Percentiles rank a stretch among this genome's conserved stretches.
Conservation (phyloP, 2,113 vertebrate species). For the Struthidea cinerea region DNA sequence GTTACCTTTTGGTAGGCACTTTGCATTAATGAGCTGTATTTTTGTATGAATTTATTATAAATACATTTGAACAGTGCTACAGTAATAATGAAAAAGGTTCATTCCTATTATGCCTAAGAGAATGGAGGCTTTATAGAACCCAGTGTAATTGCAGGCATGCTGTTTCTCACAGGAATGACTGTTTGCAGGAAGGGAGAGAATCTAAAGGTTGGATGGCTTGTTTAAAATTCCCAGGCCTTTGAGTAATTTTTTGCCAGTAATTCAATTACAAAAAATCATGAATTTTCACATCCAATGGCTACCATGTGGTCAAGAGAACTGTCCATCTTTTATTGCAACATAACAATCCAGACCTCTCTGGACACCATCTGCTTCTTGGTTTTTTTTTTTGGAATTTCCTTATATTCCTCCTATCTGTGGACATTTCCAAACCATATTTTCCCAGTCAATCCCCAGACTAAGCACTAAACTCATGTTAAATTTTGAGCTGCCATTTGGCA, state of each 20-base stretch:
- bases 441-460: background rate
- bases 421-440: constrained; percentile 3
- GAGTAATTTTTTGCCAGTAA: background rate
- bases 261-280: background rate
- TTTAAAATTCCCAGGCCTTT: background rate
- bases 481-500: background rate
- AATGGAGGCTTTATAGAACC: background rate
- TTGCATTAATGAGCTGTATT: background rate
- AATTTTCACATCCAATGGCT: background rate
- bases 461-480: background rate
- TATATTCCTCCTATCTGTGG: background rate
- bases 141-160: background rate
- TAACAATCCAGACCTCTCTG: background rate
- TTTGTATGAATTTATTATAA: background rate
- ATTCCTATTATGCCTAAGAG: background rate
- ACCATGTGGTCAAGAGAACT: background rate
- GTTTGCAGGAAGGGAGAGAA: background rate
- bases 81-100: background rate
- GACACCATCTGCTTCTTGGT: background rate
- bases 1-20: background rate
- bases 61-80: background rate
- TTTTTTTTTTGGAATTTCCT: background rate
- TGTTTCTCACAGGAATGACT: background rate
- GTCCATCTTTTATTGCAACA: background rate
- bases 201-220: background rate